phyloP scores from a whole-genome alignment of 2,888 invertebrate genomes.

The Crocallis elinguaria region DNA sequence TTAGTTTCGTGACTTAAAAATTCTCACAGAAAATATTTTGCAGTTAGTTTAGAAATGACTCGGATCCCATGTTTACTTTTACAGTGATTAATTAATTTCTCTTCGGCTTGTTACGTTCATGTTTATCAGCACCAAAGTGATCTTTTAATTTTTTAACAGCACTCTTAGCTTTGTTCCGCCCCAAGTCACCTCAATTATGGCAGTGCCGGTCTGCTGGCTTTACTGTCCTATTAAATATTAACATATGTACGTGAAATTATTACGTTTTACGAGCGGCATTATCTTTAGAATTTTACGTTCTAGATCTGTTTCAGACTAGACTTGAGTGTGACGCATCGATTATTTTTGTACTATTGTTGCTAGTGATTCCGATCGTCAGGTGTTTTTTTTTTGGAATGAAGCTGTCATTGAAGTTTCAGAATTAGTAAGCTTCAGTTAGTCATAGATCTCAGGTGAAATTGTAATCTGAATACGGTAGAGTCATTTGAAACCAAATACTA shows the following conservation, averaged over 20 bases:
- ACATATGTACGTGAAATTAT: slow-evolving; percentile 46
- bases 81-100: slow-evolving; percentile 27
- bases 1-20: not conserved
- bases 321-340: slow-evolving; percentile 20
- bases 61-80: slow-evolving; percentile 18
- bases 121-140: slow-evolving; percentile 43
- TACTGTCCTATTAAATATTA: slow-evolving; percentile 77
- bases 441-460: slow-evolving; percentile 8
- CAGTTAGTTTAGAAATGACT: slow-evolving; percentile 4
- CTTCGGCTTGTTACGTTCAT: slow-evolving; percentile 18
- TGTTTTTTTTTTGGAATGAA: slow-evolving; percentile 17
- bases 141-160: slow-evolving; percentile 58
- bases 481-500: not conserved
- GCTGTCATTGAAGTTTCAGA: slow-evolving; percentile 12
- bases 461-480: slow-evolving; percentile 4
- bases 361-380: slow-evolving; percentile 7
- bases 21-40: not conserved
- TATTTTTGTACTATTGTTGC: slow-evolving; percentile 26
- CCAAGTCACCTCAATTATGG: slow-evolving; percentile 51
- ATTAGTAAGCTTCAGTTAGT: slow-evolving; percentile 16
- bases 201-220: slow-evolving; percentile 68
- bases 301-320: slow-evolving; percentile 19
- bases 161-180: slow-evolving; percentile 31
- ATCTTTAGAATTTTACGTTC: slow-evolving; percentile 30
- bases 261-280: slow-evolving; percentile 35